Evolutionary conservation across 2,888 invertebrate species (phyloP).

Genomic region (Dione vanillae): DNA sequence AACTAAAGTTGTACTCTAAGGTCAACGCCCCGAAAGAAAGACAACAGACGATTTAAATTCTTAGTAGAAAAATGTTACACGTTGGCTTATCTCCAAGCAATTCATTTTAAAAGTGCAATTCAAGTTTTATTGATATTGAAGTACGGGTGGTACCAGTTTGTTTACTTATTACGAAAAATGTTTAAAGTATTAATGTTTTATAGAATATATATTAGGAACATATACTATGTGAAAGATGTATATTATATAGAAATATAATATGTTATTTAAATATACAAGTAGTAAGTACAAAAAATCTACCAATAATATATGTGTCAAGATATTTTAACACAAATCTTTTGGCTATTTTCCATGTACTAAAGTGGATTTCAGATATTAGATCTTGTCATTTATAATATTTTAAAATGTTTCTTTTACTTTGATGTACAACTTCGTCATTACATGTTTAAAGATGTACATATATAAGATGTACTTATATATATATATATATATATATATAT

Average conservation of each 20-base stretch:
- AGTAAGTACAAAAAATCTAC: neutral
- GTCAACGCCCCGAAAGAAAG: slow-evolving; percentile 40
- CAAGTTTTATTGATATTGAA: slow-evolving; percentile 46
- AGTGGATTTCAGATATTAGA: neutral
- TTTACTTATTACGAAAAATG: neutral
- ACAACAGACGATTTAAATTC: slow-evolving; percentile 42
- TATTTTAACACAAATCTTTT: neutral
- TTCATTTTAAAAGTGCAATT: slow-evolving; percentile 31
- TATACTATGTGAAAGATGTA: neutral
- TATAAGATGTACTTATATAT: no score
- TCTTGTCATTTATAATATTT: neutral
- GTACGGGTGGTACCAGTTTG: neutral
- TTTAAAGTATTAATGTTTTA: neutral
- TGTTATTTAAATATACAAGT: no score
- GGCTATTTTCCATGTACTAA: slow-evolving; percentile 6
- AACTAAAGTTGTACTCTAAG: slow-evolving; percentile 25
- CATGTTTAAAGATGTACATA: no score
- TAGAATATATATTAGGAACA: neutral
- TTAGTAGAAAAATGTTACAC: slow-evolving; percentile 46
- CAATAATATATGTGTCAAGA: neutral
- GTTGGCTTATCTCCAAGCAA: slow-evolving; percentile 46
- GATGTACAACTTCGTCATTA: neutral
- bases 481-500: no score
- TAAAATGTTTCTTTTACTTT: neutral
- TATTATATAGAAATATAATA: neutral